A percentile compares a stretch with the other conserved stretches of the same genome.
Evolutionary conservation across 2,113 vertebrate species (phyloP).

Genomic region (Caloenas nicobarica): DNA sequence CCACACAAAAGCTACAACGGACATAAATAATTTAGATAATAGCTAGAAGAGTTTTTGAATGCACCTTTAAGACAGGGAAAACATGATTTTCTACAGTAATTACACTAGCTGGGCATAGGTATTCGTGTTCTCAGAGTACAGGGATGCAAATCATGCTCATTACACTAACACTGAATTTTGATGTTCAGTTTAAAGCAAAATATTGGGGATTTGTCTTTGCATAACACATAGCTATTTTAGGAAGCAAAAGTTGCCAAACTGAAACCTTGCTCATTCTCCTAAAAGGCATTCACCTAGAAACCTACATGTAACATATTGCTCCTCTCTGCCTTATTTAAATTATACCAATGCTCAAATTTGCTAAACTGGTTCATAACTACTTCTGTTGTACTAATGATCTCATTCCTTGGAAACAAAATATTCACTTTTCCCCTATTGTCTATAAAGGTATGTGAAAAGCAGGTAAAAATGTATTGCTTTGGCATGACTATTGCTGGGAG

Average conservation of each 20-base stretch:
- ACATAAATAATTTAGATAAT: constrained; percentile 15
- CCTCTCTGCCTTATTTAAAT: not conserved
- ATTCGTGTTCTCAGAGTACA: not conserved
- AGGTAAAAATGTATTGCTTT: constrained; percentile 9
- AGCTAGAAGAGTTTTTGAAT: not conserved
- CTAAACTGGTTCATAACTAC: not conserved
- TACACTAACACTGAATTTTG: not conserved
- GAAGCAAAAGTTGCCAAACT: not conserved
- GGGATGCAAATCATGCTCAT: not conserved
- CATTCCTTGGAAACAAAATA: not conserved
- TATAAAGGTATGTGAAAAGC: not conserved
- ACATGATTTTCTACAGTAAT: not conserved
- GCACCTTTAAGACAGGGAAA: not conserved
- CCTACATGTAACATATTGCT: not conserved
- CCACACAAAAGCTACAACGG: constrained; percentile 38
- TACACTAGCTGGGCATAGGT: accelerated
- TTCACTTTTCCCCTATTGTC: not conserved
- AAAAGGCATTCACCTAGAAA: not conserved
- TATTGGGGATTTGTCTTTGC: not conserved
- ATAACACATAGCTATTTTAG: not conserved
- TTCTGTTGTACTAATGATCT: constrained; percentile 12
- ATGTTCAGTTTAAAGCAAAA: not conserved
- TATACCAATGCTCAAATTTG: not conserved
- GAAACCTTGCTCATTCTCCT: not conserved
- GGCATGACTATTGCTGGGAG: not conserved